Percentiles rank a stretch among this genome's conserved stretches.
phyloP scores from a whole-genome alignment of 2,797 vertebrate species.

The Xenopus petersii region DNA sequence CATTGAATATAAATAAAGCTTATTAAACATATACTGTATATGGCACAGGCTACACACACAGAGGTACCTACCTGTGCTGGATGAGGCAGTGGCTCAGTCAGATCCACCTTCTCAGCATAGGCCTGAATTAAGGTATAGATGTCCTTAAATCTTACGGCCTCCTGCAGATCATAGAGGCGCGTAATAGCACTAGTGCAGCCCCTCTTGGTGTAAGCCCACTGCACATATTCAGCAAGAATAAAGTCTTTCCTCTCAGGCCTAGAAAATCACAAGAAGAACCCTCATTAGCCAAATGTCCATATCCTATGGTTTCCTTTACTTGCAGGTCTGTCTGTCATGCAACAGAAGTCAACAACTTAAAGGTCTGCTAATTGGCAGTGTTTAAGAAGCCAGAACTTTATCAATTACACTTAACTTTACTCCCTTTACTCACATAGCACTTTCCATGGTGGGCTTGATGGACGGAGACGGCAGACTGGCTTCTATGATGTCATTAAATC shows the following conservation, averaged over 20 bases:
- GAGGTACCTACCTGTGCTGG: slow-evolving; percentile 58
- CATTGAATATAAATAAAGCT: no score
- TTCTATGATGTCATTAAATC: slow-evolving; percentile 79
- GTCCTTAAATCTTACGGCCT: slow-evolving; percentile 68
- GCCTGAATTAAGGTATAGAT: slow-evolving; percentile 75
- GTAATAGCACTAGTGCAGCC: slow-evolving; percentile 54
- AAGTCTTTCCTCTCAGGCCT: slow-evolving; percentile 68
- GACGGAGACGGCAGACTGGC: slow-evolving; percentile 68
- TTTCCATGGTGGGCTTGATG: slow-evolving; percentile 72
- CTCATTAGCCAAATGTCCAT: background rate
- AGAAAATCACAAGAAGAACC: background rate
- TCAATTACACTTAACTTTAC: background rate
- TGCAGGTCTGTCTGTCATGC: no score
- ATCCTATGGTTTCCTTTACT: no score
- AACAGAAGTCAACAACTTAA: no score
- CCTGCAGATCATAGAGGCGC: slow-evolving; percentile 64
- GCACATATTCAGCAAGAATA: slow-evolving; percentile 77
- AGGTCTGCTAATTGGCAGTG: no score
- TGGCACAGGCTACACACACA: background rate
- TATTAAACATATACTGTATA: background rate
- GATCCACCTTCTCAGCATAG: slow-evolving; percentile 70
- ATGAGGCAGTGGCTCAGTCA: slow-evolving; percentile 67
- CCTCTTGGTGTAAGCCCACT: slow-evolving; percentile 69
- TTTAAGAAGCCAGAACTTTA: no score
- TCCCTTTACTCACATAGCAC: slow-evolving; percentile 71